Evolutionary conservation across 2,797 vertebrate species (phyloP), one percentile per base, ranked within the genome.

Genomic region (Limnodromus scolopaceus): DNA sequence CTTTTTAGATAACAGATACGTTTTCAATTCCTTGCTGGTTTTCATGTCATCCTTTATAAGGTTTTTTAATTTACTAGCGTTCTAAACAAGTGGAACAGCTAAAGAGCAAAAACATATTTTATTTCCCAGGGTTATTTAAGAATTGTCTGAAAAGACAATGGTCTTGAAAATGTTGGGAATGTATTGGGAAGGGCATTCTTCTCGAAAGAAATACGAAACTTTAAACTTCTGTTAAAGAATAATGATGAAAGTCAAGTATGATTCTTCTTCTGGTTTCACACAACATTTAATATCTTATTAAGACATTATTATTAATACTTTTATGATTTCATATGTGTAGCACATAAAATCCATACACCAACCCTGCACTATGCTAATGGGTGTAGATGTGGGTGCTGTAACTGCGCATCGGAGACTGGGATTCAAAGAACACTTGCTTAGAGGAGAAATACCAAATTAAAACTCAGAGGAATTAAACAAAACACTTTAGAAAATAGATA

Each of bases 61-160:
- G 1, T 86, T 93, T 88, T 70, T 70, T 65, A 85, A 82, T 86
- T 77, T 79, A 91, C 18, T 58, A 92, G 78, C 3, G 34, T 78
- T 76, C n/a, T 53, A 61, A 93, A 83, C 38, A 95, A 97, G 57
- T 65, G 6, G 82, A 94, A 96, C 61, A 91, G 51, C 22, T 72
- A 74, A 90, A 90, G 20, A 92, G 27, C 10, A 79, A 89, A 86
- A 58, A 4, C 20, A 39, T 71, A n/a, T 49, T 95, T 96, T 83
- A 78, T 79, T 92, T 96, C 79, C 48, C 61, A 95, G 81, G 36
- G 57, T 90, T 96, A 76, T 95, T 92, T 97, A 78, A 84, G 68
- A 93, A 88, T 64, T 95, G 11, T 79, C 80, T 93, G 64, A 93
- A 97, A 96, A 90, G n/a, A 89, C 57, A 96, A 94, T 85, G 54